phyloP scores from a whole-genome alignment of 2,888 invertebrate genomes.

The Brenthis ino region DNA sequence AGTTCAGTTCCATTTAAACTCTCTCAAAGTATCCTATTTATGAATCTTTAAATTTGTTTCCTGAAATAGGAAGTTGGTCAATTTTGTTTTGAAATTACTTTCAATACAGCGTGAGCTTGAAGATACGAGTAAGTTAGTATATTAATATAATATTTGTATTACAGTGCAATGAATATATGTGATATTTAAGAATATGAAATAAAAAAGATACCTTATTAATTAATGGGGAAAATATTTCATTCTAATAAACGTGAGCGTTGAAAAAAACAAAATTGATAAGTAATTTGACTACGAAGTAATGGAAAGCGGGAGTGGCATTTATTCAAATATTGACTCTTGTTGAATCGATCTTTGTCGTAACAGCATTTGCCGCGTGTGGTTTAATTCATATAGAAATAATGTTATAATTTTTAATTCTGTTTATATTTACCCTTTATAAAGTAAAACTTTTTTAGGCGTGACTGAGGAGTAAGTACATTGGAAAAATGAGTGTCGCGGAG shows the following conservation, averaged over 20 bases:
- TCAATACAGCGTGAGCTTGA: background rate
- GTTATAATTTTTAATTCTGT: slow-evolving; percentile 8
- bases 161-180: no score
- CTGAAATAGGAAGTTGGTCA: slow-evolving; percentile 1
- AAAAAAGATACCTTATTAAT: no score
- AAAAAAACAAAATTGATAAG: slow-evolving; percentile 5
- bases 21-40: slow-evolving; percentile 1
- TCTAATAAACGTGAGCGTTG: background rate
- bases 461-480: no score
- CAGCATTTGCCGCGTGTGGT: slow-evolving; percentile 21
- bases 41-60: background rate
- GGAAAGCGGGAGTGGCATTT: slow-evolving; percentile 20
- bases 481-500: no score
- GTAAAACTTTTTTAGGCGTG: no score
- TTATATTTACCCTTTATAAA: background rate
- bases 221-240: background rate
- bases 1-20: background rate
- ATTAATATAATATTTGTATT: background rate
- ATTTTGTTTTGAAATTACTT: slow-evolving; percentile 6
- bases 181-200: no score
- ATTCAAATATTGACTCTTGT: slow-evolving; percentile 34
- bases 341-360: slow-evolving; percentile 29
- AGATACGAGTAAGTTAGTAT: background rate
- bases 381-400: slow-evolving; percentile 28
- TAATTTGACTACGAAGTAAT: slow-evolving; percentile 23